Percentiles rank a stretch among this genome's conserved stretches.
Evolutionary conservation across 2,797 vertebrate genomes (phyloP).

Genomic region (Poecilia picta): DNA sequence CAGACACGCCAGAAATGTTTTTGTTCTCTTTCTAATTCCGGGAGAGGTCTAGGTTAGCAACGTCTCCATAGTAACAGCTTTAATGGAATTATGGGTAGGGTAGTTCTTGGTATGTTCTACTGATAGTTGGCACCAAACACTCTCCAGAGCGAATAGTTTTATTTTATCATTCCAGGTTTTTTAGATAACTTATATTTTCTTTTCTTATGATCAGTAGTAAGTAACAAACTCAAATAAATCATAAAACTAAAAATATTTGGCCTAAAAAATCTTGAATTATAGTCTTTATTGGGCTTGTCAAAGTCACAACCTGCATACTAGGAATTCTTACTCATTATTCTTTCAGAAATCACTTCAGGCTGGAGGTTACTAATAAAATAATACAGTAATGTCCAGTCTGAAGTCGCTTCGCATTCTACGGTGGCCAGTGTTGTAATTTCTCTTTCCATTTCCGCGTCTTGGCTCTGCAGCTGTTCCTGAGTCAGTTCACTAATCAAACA

Average conservation of each 20-base stretch:
- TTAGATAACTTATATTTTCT: not conserved
- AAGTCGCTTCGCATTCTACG: not conserved
- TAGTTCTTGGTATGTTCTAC: slow-evolving; percentile 21
- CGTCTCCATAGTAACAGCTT: slow-evolving; percentile 43
- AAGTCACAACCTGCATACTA: not conserved
- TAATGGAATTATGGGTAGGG: slow-evolving; percentile 42
- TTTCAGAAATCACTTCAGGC: not conserved
- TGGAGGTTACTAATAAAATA: not conserved
- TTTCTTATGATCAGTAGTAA: not conserved
- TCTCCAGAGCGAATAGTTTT: not conserved
- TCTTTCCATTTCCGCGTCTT: slow-evolving; percentile 57
- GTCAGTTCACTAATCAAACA: slow-evolving; percentile 26
- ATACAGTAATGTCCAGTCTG: not conserved
- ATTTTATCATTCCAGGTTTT: not conserved
- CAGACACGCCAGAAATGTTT: fast-evolving
- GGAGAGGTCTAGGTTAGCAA: not conserved
- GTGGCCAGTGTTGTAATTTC: not conserved
- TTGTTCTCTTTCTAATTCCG: not conserved
- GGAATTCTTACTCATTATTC: not conserved
- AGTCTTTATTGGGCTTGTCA: not conserved
- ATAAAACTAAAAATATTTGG: not conserved
- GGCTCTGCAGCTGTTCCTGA: slow-evolving; percentile 31
- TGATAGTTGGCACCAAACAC: not conserved
- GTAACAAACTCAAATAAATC: not conserved
- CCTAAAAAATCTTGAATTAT: not conserved